These are phyloP conservation scores for Nylanderia fulva DNA, from an alignment of 1,140 invertebrate genomes.

Conservation along the genomic window DNA sequence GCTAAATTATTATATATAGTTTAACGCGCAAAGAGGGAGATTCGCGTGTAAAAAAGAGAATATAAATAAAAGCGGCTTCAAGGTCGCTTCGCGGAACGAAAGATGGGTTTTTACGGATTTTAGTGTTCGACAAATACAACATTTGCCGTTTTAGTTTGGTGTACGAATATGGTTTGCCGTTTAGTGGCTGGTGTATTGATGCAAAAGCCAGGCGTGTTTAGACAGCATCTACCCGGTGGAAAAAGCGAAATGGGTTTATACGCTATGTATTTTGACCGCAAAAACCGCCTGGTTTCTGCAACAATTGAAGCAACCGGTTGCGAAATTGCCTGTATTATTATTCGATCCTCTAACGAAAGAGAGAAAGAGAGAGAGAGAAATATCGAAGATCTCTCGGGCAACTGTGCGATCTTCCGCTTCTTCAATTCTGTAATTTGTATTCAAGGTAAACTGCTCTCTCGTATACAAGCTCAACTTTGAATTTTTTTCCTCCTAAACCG, in stretches of 20 bases:
- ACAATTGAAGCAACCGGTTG: constrained; percentile 43
- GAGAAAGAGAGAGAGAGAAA: too few relatives aligned
- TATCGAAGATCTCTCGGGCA: not conserved
- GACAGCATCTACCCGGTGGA: constrained; percentile 46
- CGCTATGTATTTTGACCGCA: constrained; percentile 42
- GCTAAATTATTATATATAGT: constrained; percentile 22
- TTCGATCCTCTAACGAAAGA: constrained; percentile 16
- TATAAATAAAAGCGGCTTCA: too few relatives aligned
- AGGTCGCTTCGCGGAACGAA: constrained; percentile 33
- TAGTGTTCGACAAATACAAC: constrained; percentile 47
- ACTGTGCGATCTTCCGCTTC: not conserved
- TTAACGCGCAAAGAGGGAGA: not conserved
- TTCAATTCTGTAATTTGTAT: not conserved
- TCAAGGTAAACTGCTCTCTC: constrained; percentile 23
- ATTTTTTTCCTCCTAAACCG: not conserved
- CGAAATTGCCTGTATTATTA: constrained; percentile 49
- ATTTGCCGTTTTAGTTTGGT: constrained; percentile 45
- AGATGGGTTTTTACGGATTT: constrained; percentile 33
- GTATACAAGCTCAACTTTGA: not conserved
- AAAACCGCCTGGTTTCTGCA: constrained; percentile 52
- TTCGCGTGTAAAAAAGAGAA: constrained; percentile 23
- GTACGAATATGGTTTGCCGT: constrained; percentile 45
- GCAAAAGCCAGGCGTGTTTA: constrained; percentile 47
- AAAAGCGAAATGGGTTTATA: constrained; percentile 58
- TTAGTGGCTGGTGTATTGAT: constrained; percentile 47